Evolutionary conservation across 1,140 invertebrate species (phyloP).

Genomic region (Cryptotermes secundus): DNA sequence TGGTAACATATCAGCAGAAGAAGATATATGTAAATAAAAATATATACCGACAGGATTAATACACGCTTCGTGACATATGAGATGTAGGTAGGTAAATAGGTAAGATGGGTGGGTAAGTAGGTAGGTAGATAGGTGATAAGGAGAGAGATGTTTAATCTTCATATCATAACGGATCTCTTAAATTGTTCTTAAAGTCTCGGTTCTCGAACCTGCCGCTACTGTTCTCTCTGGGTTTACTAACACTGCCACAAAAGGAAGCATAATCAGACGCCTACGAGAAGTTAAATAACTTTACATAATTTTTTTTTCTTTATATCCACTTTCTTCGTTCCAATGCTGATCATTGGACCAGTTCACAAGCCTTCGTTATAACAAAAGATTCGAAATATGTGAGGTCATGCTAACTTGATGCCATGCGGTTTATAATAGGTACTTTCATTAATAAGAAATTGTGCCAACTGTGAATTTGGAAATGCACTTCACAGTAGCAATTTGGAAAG

Average conservation of each 20-base stretch:
- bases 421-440: too few relatives aligned
- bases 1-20: too few relatives aligned
- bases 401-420: neutral
- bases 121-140: neutral
- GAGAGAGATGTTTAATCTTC: neutral
- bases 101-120: too few relatives aligned
- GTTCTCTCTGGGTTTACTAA: neutral
- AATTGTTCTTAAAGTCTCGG: conserved; percentile 12
- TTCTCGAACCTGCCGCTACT: neutral
- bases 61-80: too few relatives aligned
- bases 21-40: too few relatives aligned
- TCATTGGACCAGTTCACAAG: neutral
- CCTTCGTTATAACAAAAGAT: neutral
- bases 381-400: neutral
- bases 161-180: neutral
- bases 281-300: neutral
- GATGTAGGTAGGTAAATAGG: too few relatives aligned
- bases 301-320: conserved; percentile 1
- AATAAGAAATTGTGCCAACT: too few relatives aligned
- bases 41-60: too few relatives aligned
- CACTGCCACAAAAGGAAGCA: neutral
- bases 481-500: too few relatives aligned
- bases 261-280: neutral
- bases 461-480: too few relatives aligned
- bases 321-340: neutral